Evolutionary conservation across 2,797 vertebrate genomes (phyloP).

Genomic region (Mastacembelus armatus): DNA sequence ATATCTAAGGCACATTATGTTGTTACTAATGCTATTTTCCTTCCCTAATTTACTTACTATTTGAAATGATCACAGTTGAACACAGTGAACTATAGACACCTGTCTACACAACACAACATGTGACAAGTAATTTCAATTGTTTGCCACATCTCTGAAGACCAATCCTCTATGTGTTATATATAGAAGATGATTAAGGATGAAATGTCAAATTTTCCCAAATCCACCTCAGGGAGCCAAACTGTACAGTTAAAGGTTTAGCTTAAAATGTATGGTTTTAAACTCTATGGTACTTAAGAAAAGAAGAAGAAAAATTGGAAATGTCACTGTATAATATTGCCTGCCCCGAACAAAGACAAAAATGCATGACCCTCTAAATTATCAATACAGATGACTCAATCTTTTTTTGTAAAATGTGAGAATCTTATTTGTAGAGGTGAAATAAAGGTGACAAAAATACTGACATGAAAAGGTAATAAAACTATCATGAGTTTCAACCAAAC

Average conservation of each 20-base stretch:
- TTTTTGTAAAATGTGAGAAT: conserved; percentile 6
- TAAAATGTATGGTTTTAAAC: conserved; percentile 4
- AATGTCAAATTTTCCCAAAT: neutral
- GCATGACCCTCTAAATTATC: conserved; percentile 28
- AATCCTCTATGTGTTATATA: neutral
- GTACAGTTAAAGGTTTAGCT: conserved; percentile 1
- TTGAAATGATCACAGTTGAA: no score
- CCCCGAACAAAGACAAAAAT: conserved; percentile 15
- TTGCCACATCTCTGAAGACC: no score
- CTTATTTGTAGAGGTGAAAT: conserved; percentile 21
- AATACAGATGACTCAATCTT: conserved; percentile 31
- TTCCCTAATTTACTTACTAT: no score
- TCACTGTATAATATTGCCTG: neutral
- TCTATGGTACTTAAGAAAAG: no score
- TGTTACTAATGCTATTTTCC: no score
- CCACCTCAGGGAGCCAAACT: neutral
- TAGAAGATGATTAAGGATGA: neutral
- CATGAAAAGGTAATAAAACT: conserved; percentile 33
- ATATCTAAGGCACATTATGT: no score
- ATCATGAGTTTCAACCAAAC: conserved; percentile 44
- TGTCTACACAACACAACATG: no score
- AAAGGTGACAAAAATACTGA: conserved; percentile 25
- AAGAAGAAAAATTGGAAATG: conserved; percentile 12
- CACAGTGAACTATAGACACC: no score
- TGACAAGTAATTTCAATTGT: no score